These are phyloP conservation scores for Ptilorrhoa leucosticta DNA, from an alignment of 2,113 vertebrate genomes.

Conservation along the genomic window DNA sequence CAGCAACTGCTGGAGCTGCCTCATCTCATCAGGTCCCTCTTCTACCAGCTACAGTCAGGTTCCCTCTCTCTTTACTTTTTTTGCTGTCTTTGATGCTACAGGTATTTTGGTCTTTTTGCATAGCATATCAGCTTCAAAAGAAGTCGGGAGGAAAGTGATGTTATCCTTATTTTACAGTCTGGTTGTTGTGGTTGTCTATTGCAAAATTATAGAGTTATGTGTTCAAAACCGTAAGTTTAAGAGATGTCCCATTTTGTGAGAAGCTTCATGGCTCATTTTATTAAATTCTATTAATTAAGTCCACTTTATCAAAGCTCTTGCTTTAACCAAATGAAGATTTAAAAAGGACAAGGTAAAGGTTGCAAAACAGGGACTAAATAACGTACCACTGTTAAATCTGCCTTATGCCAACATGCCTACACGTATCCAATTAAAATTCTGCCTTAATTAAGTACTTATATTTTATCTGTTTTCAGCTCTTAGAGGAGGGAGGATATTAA, in stretches of 20 bases:
- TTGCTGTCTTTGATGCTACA: background rate
- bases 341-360: background rate
- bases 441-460: slow-evolving; percentile 55
- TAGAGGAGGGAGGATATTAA: slow-evolving; percentile 41
- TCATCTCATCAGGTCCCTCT: background rate
- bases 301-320: background rate
- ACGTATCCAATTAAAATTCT: slow-evolving; percentile 58
- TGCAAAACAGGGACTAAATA: background rate
- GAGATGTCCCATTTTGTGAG: background rate
- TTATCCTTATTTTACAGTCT: background rate
- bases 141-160: background rate
- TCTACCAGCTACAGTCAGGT: background rate
- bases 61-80: background rate
- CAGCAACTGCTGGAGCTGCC: background rate
- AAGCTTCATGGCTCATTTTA: background rate
- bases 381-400: background rate
- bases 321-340: background rate
- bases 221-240: background rate
- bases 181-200: background rate
- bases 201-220: background rate
- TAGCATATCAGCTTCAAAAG: background rate
- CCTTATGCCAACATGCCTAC: slow-evolving; percentile 53
- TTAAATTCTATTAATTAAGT: background rate
- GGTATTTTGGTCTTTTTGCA: background rate
- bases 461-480: slow-evolving; percentile 53